Evolutionary conservation across 2,888 invertebrate genomes (phyloP).

Genomic region (Trachelus iudaicus): DNA sequence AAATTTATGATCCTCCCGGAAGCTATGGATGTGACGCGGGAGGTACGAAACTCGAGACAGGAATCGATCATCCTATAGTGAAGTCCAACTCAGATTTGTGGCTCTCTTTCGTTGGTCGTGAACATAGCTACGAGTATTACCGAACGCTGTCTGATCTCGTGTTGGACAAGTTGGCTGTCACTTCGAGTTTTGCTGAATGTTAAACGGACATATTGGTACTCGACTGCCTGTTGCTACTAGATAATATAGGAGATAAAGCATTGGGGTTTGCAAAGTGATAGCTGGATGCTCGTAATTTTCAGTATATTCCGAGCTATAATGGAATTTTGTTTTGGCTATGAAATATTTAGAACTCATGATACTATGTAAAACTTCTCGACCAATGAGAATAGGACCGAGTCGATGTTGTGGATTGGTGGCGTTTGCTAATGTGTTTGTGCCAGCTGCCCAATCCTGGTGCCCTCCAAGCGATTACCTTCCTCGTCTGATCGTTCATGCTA

Average conservation of each 20-base stretch:
- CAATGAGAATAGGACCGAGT: conserved; percentile 50
- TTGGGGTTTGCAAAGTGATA: too few species aligned
- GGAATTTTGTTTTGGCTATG: too few species aligned
- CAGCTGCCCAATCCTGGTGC: conserved; percentile 56
- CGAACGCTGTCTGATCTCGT: neutral
- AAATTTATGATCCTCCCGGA: too few species aligned
- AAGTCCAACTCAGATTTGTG: conserved; percentile 19
- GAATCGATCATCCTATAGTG: conserved; percentile 35
- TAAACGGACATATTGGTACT: conserved; percentile 33
- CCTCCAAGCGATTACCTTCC: conserved; percentile 58
- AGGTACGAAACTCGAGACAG: conserved; percentile 28
- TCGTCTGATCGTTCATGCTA: conserved; percentile 62
- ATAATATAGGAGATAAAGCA: too few species aligned
- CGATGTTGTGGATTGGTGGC: conserved; percentile 49
- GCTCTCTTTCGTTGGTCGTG: neutral
- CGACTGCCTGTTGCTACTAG: neutral
- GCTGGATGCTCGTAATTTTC: too few species aligned
- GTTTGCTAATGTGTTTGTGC: conserved; percentile 28
- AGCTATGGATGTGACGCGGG: too few species aligned
- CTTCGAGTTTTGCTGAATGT: conserved; percentile 46
- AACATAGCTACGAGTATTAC: too few species aligned
- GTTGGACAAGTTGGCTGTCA: conserved; percentile 41
- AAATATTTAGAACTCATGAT: too few species aligned
- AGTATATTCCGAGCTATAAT: too few species aligned
- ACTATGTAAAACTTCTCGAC: conserved; percentile 20